Evolutionary conservation across 1,140 invertebrate genomes (phyloP).

Genomic region (Lucilia cuprina): DNA sequence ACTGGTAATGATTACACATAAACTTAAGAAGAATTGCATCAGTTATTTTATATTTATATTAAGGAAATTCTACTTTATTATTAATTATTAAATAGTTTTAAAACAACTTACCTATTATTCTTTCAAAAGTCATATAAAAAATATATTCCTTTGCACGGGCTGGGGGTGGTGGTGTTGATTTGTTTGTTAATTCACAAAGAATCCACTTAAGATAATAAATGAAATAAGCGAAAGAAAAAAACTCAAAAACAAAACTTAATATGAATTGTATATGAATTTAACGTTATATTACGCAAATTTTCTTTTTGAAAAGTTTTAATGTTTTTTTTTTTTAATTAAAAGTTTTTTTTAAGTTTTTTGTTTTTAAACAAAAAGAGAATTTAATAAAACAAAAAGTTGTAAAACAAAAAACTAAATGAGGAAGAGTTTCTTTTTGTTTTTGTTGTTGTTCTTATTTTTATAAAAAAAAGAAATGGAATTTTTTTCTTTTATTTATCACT

Average conservation of each 20-base stretch:
- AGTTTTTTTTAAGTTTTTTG: not conserved
- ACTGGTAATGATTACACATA: no score
- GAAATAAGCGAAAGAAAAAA: not conserved
- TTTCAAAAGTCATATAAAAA: slow-evolving; percentile 64
- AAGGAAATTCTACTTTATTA: no score
- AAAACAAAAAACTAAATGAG: not conserved
- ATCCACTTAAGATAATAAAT: slow-evolving; percentile 50
- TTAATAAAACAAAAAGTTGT: not conserved
- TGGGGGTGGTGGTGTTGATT: slow-evolving; percentile 39
- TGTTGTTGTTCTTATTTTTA: not conserved
- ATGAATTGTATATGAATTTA: not conserved
- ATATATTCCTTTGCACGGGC: slow-evolving; percentile 60
- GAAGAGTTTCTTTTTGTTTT: not conserved
- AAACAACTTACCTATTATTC: slow-evolving; percentile 59
- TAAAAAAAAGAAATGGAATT: not conserved
- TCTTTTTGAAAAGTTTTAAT: no score
- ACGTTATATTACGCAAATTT: no score
- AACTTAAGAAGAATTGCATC: no score
- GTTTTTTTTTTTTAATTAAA: no score
- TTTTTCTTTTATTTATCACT: not conserved
- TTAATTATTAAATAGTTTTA: no score
- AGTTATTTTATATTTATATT: no score
- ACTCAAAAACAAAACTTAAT: not conserved
- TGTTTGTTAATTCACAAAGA: not conserved
- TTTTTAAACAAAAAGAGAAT: not conserved